These are phyloP conservation scores for Melangyna quadrimaculata DNA, from an alignment of 2,888 invertebrate species.

Conservation along the genomic window DNA sequence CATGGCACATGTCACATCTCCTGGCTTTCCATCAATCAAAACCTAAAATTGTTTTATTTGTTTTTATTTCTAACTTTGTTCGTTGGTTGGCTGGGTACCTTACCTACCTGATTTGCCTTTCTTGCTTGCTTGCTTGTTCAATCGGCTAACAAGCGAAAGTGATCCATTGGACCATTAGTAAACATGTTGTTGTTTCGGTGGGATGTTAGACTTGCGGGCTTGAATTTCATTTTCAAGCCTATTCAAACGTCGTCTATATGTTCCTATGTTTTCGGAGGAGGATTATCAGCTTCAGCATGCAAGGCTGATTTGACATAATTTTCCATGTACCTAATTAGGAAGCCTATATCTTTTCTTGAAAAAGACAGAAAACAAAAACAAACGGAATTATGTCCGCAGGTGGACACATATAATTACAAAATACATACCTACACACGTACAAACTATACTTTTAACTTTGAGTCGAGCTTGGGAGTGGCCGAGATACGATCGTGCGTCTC, in stretches of 20 bases:
- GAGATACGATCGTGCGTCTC: conserved; percentile 29
- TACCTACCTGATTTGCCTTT: not conserved
- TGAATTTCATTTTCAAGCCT: conserved; percentile 31
- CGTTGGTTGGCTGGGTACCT: not conserved
- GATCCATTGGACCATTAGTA: conserved; percentile 67
- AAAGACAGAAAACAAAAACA: conserved; percentile 2
- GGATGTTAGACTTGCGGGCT: conserved; percentile 9
- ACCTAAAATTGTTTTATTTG: conserved; percentile 43
- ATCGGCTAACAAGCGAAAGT: conserved; percentile 64
- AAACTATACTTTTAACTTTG: not conserved
- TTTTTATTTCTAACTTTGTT: not conserved
- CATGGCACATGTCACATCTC: conserved; percentile 67
- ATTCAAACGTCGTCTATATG: not conserved
- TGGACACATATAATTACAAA: conserved; percentile 35
- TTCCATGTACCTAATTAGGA: conserved; percentile 52
- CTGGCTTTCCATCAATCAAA: conserved; percentile 62
- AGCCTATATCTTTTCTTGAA: conserved; percentile 27
- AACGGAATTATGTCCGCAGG: conserved; percentile 53
- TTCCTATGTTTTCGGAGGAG: not conserved
- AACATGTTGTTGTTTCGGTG: conserved; percentile 32
- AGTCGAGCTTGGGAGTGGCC: conserved; percentile 42
- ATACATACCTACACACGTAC: not conserved
- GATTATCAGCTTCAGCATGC: conserved; percentile 20
- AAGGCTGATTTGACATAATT: conserved; percentile 63
- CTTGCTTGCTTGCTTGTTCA: not conserved